phyloP scores from a whole-genome alignment of 2,113 vertebrate species.

The Nothobranchius furzeri region DNA sequence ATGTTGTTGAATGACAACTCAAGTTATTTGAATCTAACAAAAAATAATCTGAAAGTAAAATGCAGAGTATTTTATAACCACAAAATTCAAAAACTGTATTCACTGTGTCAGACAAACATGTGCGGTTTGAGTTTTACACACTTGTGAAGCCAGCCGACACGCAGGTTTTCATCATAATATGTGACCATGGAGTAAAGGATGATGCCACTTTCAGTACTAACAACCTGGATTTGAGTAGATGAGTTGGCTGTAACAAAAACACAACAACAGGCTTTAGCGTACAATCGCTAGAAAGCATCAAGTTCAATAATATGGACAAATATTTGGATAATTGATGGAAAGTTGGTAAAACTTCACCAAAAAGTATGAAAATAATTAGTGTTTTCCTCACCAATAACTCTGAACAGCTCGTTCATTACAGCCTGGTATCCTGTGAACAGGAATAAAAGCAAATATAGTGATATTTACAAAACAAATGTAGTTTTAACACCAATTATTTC shows the following conservation, averaged over 20 bases:
- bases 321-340: background rate
- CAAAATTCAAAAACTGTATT: too few species aligned
- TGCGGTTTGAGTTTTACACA: conserved; percentile 65
- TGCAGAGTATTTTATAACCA: too few species aligned
- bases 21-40: too few species aligned
- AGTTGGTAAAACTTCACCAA: background rate
- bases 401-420: conserved; percentile 94
- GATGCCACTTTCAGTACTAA: conserved; percentile 94
- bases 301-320: background rate
- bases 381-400: conserved; percentile 88
- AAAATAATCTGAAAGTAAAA: too few species aligned
- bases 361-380: background rate
- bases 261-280: conserved; percentile 4
- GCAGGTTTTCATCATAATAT: conserved; percentile 88
- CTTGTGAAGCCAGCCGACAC: conserved; percentile 92
- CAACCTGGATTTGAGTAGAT: conserved; percentile 86
- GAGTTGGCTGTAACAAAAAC: conserved; percentile 82
- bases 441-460: conserved; percentile 14
- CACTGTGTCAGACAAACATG: too few species aligned
- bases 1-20: too few species aligned
- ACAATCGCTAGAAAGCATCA: background rate
- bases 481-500: background rate
- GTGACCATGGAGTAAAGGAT: conserved; percentile 87
- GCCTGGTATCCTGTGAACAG: conserved; percentile 87
- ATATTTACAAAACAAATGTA: background rate